Evolutionary conservation across 2,888 invertebrate genomes (phyloP).

Genomic region (Synergus itoensis): DNA sequence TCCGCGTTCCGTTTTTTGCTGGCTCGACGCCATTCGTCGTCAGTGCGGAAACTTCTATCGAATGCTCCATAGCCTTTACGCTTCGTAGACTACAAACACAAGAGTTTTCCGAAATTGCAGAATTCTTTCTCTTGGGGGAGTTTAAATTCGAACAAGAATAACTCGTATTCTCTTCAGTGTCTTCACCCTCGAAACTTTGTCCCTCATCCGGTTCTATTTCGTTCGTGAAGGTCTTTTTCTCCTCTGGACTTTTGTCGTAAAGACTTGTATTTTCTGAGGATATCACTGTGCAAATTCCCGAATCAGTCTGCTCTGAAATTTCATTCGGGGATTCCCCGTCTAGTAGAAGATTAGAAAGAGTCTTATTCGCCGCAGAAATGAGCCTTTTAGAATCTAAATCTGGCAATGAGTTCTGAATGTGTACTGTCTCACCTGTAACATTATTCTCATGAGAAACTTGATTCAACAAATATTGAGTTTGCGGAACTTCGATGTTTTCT

Average conservation of each 20-base stretch:
- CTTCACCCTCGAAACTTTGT: constrained; percentile 56
- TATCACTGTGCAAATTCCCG: constrained; percentile 84
- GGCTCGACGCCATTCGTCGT: constrained; percentile 51
- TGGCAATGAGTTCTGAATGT: constrained; percentile 72
- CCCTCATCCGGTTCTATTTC: constrained; percentile 59
- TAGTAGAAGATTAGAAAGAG: constrained; percentile 77
- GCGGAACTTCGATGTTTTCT: constrained; percentile 80
- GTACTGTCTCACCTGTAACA: constrained; percentile 61
- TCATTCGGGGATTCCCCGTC: constrained; percentile 80
- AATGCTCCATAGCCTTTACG: constrained; percentile 62
- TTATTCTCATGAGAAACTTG: constrained; percentile 74
- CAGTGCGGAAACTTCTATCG: constrained; percentile 60
- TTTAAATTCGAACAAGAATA: constrained; percentile 74
- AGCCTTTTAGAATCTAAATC: constrained; percentile 74
- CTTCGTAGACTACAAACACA: constrained; percentile 70
- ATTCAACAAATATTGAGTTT: constrained; percentile 84
- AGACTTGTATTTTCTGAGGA: constrained; percentile 84
- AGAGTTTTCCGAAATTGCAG: constrained; percentile 65
- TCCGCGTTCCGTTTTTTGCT: constrained; percentile 64
- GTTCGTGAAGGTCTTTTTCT: constrained; percentile 72
- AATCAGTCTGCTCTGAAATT: constrained; percentile 84
- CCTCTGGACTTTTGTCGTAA: constrained; percentile 76
- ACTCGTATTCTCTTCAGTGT: constrained; percentile 70
- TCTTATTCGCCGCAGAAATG: constrained; percentile 76
- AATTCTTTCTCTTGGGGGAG: constrained; percentile 68